Evolutionary conservation across 2,888 invertebrate genomes (phyloP), one percentile per base, ranked within the genome.

Genomic region (Lasioglossum lativentre): DNA sequence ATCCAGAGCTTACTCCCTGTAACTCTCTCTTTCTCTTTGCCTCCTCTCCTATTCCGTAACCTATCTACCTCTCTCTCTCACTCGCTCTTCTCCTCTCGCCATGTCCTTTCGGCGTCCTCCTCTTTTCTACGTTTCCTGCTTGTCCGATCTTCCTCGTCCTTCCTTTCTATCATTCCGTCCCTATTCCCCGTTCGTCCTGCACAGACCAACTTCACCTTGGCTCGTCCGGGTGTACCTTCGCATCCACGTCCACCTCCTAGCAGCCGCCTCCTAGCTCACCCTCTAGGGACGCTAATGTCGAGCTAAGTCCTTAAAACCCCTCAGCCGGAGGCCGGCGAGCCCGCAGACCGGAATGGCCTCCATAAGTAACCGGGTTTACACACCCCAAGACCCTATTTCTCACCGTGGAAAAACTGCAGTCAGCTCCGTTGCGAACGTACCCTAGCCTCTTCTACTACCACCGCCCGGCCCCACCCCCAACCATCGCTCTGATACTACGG

Each of bases 311-410:
- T 95, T 94, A 94, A 94, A 94, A 94, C 93, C 94, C 93, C 91
- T 92, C 91, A 91, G 92, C 93, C 92, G 88, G 90, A 92, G 93
- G 92, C 92, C 90, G 91, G 90, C 92, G 91, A 92, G 93, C 92
- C 94, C 93, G 92, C 92, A 93, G 92, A 93, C 93, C 92, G 92
- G 93, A 95, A 95, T 94, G 94, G 94, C 94, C 94, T 94, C 94
- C 94, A 95, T 94, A 94, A 95, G 94, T 94, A 94, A 95, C 94
- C 93, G 93, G 94, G 94, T 94, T 95, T 94, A 94, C 94, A 94
- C 94, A 93, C 94, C 94, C 93, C 92, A 92, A 94, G 94, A 94
- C 93, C 93, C 93, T 93, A 94, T 94, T 94, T 94, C 93, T 94
- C 94, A 94, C 93, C 91, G 93, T 92, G 91, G 92, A 94, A 94